Base-by-base conservation (phyloP, 2,797 vertebrate genomes). In the Diplodus sargus region DNA sequence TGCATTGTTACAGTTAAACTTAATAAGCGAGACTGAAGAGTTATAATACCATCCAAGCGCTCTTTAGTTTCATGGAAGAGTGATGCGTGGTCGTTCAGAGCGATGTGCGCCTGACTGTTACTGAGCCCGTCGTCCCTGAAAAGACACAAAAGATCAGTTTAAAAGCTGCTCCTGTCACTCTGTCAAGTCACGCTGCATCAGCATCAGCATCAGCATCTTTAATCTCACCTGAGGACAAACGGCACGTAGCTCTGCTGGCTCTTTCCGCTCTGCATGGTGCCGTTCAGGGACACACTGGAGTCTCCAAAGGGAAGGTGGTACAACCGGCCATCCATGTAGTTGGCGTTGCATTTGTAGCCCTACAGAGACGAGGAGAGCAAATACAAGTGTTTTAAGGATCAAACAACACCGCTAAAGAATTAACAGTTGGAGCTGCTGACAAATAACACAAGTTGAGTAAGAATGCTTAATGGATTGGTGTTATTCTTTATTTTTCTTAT, bases 171-270 rank as follows among this genome's bases (percentile, higher is more conserved):
- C 10, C 11, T 4, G 7, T 15, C 4, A 4, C 5, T 42, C 16
- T 1, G 47, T 45, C 6, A 6, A 7, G 2, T 16, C 3, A n/a
- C 0, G 7, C 28, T 3, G 18, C 4, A 23, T 1, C 22, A 49
- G 11, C 0, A 22, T n/a, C 28, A 4, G 18, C 4, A 23, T 1
- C 22, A 49, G 11, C 0, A 22, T n/a, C 12, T 53, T 18, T 17
- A 0, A 23, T 8, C 39, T 11, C 87, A 98, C 98, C 98, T 93
- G 66, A 97, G 94, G 82, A 97, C 93, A 62, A 98, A 98, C 2
- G 98, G 97, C 48, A 97, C 96, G 67, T 98, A 98, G 95, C 97
- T 99, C 90, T 97, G 96, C 86, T 97, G 97, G 79, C 97, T 99
- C 93, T 97, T 98, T 79, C 95, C 95, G 0, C 97, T 98, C 86